phyloP scores from a whole-genome alignment of 1,140 invertebrate genomes.

The Penaeus chinensis region DNA sequence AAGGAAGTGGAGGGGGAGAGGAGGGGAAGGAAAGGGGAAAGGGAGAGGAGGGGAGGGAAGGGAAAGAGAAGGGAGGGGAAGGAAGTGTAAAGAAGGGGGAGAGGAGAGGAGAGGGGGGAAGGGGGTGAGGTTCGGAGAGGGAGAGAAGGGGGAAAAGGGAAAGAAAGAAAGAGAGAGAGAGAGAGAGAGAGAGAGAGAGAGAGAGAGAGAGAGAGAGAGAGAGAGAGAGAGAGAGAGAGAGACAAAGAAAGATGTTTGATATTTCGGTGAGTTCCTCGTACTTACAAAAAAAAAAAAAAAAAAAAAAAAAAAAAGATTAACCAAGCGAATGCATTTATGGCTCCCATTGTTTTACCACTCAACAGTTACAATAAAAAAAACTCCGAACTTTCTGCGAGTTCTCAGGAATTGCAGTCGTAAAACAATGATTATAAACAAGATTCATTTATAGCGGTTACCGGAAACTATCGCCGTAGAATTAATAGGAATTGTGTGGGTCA shows the following conservation, averaged over 20 bases:
- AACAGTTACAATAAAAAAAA: no score
- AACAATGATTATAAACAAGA: no score
- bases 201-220: neutral
- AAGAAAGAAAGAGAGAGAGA: slow-evolving; percentile 21
- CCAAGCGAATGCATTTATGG: no score
- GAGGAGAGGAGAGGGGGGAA: neutral
- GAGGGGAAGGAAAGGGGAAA: neutral
- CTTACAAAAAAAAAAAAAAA: no score
- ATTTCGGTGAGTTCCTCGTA: no score
- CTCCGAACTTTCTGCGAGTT: no score
- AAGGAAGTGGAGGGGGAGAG: neutral
- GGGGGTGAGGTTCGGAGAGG: neutral
- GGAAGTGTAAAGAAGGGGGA: neutral
- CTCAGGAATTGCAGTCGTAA: no score
- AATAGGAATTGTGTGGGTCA: no score
- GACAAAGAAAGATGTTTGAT: neutral
- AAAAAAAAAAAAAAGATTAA: no score
- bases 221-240: slow-evolving; percentile 6
- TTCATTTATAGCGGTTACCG: no score
- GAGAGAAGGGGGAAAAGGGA: slow-evolving; percentile 12
- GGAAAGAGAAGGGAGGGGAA: neutral
- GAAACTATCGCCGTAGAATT: no score
- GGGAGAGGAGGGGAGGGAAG: neutral
- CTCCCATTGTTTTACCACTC: no score
- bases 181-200: slow-evolving; percentile 9